Evolutionary conservation across 2,888 invertebrate genomes (phyloP).

Genomic region (Emmelina monodactyla): DNA sequence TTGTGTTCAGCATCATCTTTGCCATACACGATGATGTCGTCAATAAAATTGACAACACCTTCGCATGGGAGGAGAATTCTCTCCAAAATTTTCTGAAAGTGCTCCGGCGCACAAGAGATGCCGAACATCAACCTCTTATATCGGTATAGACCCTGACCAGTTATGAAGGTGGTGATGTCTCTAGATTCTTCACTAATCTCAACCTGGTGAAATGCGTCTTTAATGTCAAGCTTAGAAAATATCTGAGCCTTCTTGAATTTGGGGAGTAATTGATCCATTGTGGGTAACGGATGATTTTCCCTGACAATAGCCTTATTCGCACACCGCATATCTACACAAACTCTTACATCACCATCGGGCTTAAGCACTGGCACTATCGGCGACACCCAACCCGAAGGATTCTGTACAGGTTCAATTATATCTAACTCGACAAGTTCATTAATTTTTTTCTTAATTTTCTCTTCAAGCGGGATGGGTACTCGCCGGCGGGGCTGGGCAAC

Average conservation of each 20-base stretch:
- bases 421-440: constrained; percentile 9
- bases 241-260: too few relatives aligned
- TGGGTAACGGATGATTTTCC: too few relatives aligned
- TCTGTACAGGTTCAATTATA: too few relatives aligned
- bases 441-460: constrained; percentile 13
- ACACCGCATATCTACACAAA: too few relatives aligned
- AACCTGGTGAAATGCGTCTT: too few relatives aligned
- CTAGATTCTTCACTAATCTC: too few relatives aligned
- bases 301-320: constrained; percentile 11
- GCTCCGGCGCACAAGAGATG: constrained; percentile 29
- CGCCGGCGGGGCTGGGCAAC: too few relatives aligned
- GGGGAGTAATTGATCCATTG: too few relatives aligned
- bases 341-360: too few relatives aligned
- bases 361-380: constrained; percentile 9
- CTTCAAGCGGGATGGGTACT: too few relatives aligned
- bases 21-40: constrained; percentile 11
- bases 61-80: constrained; percentile 22
- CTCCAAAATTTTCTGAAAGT: constrained; percentile 23
- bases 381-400: too few relatives aligned
- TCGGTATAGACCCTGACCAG: constrained; percentile 23
- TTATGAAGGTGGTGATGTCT: not conserved
- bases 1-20: constrained; percentile 1
- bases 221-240: too few relatives aligned
- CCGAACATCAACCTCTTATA: constrained; percentile 30
- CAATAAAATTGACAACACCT: constrained; percentile 26